Conservation (phyloP, 2,888 invertebrate species). For the Dolichomitus sp. region DNA sequence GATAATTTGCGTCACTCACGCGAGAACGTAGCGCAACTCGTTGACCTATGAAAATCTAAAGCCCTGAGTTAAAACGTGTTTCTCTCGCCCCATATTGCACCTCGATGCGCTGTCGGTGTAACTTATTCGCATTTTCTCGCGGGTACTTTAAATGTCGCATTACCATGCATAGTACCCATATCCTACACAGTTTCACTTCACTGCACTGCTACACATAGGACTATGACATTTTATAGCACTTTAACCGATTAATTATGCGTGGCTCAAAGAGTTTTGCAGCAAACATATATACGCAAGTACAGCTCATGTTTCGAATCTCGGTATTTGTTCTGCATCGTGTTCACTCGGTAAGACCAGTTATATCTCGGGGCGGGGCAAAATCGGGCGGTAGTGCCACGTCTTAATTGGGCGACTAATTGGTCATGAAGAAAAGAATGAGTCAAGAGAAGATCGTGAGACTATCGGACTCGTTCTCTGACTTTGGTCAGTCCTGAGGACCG, state of each 20-base stretch:
- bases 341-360: constrained; percentile 40
- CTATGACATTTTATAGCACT: constrained; percentile 54
- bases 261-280: neutral
- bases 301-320: neutral
- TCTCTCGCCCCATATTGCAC: constrained; percentile 36
- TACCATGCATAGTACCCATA: constrained; percentile 68
- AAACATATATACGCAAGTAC: neutral
- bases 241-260: constrained; percentile 53
- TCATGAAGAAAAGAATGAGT: constrained; percentile 36
- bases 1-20: constrained; percentile 60
- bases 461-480: neutral
- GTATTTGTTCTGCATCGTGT: constrained; percentile 14
- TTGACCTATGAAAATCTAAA: constrained; percentile 67
- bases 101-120: constrained; percentile 29
- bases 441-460: constrained; percentile 37
- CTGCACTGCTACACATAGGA: neutral
- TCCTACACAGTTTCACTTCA: constrained; percentile 21
- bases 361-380: constrained; percentile 62
- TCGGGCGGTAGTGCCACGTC: constrained; percentile 37
- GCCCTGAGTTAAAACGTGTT: constrained; percentile 45
- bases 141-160: constrained; percentile 73
- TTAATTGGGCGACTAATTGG: constrained; percentile 62
- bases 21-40: constrained; percentile 46
- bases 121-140: constrained; percentile 64
- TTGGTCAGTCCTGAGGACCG: constrained; percentile 2